phyloP scores from a whole-genome alignment of 2,888 invertebrate species.

The Dicyrtoma fusca region DNA sequence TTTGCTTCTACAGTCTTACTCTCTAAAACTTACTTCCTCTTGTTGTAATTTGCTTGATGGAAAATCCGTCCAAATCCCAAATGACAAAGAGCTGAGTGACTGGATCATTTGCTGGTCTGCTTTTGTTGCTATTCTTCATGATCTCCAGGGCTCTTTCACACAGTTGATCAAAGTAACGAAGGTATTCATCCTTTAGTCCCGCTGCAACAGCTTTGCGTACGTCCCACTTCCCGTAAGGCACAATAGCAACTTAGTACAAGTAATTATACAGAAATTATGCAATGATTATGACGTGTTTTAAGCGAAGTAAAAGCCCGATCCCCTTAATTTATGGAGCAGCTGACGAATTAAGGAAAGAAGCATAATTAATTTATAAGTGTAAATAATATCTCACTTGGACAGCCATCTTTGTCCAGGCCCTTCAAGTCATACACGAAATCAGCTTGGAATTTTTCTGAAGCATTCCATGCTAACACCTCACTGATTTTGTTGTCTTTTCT shows the following conservation, averaged over 20 bases:
- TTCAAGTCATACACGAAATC: slow-evolving; percentile 31
- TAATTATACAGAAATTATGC: no score
- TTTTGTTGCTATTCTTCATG: slow-evolving; percentile 18
- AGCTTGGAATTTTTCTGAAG: slow-evolving; percentile 28
- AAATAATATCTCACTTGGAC: slow-evolving; percentile 20
- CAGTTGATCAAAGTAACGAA: slow-evolving; percentile 36
- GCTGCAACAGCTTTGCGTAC: slow-evolving; percentile 45
- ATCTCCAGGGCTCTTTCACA: slow-evolving; percentile 23
- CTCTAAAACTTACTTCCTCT: slow-evolving; percentile 29
- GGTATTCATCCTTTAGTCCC: slow-evolving; percentile 42
- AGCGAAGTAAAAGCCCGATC: no score
- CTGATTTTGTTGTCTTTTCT: slow-evolving; percentile 29
- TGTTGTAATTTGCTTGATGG: slow-evolving; percentile 35
- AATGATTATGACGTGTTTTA: no score
- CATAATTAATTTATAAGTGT: background rate
- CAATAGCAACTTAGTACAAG: slow-evolving; percentile 30
- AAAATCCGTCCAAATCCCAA: slow-evolving; percentile 40
- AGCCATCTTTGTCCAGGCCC: slow-evolving; percentile 30
- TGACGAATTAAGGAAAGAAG: background rate
- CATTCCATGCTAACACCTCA: slow-evolving; percentile 30
- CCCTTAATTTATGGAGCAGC: no score
- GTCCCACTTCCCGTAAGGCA: slow-evolving; percentile 49
- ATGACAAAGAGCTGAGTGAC: slow-evolving; percentile 31
- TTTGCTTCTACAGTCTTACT: no score
- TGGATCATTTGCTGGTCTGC: slow-evolving; percentile 24